A percentile compares a stretch with the other conserved stretches of the same genome.
phyloP scores from a whole-genome alignment of 2,888 invertebrate species.

The Pocota personata region DNA sequence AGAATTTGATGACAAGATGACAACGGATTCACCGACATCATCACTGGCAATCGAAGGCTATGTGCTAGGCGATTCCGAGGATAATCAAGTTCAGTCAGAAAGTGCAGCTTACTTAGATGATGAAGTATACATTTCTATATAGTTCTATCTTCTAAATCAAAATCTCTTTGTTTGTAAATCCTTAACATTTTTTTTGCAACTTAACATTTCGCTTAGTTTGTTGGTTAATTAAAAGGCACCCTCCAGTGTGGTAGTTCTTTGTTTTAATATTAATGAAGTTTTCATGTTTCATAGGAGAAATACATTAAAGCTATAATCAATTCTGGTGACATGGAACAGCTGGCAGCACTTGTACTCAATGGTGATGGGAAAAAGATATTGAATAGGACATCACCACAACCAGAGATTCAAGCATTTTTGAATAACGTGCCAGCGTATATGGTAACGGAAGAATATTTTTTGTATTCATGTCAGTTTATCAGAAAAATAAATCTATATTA shows the following conservation, averaged over 20 bases:
- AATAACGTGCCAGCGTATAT: constrained; percentile 94
- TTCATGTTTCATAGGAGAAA: constrained; percentile 84
- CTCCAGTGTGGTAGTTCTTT: not conserved
- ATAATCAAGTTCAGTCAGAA: constrained; percentile 83
- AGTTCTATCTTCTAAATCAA: constrained; percentile 40
- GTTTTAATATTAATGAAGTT: not conserved
- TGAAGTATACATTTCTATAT: constrained; percentile 78
- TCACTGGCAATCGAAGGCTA: constrained; percentile 82
- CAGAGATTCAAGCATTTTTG: constrained; percentile 93
- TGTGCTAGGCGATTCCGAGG: constrained; percentile 81
- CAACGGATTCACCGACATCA: constrained; percentile 79
- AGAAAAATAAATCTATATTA: not conserved
- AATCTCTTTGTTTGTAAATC: constrained; percentile 27
- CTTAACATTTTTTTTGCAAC: constrained; percentile 48
- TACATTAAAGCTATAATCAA: constrained; percentile 88
- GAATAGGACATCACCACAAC: constrained; percentile 88
- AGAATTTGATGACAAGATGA: constrained; percentile 61
- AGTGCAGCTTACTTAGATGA: constrained; percentile 80
- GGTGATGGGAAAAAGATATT: constrained; percentile 92
- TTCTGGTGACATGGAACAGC: constrained; percentile 92
- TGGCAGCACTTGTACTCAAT: constrained; percentile 94
- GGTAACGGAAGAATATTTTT: constrained; percentile 86
- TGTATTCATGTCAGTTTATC: not conserved
- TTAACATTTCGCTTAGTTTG: constrained; percentile 31
- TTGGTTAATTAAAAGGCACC: constrained; percentile 19